Conservation (phyloP, 2,113 vertebrate species). For the Potamarius usumacintae region DNA sequence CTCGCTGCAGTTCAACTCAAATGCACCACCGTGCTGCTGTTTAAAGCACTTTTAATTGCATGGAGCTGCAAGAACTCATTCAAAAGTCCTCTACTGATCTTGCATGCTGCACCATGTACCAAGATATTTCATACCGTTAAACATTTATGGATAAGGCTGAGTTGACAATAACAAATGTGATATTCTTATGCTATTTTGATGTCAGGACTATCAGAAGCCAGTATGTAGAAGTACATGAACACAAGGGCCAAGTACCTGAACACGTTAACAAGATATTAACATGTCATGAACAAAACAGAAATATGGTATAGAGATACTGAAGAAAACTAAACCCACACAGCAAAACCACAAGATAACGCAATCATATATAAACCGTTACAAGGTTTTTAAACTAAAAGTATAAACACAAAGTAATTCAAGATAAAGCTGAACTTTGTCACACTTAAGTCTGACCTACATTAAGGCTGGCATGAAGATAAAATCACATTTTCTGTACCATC, state of each 20-base stretch:
- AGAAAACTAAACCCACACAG: neutral
- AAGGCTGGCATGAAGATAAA: neutral
- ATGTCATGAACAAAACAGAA: neutral
- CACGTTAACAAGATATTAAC: neutral
- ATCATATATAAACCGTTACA: neutral
- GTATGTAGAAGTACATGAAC: neutral
- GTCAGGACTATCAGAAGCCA: neutral
- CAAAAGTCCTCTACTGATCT: neutral
- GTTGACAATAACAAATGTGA: neutral
- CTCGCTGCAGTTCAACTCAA: neutral
- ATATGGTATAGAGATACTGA: neutral
- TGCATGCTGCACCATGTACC: neutral
- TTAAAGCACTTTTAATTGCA: neutral
- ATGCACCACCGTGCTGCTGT: neutral
- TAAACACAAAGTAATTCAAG: neutral
- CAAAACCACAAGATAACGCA: neutral
- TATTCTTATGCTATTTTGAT: neutral
- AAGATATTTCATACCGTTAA: neutral
- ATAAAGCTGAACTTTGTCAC: neutral
- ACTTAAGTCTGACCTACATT: constrained; percentile 6
- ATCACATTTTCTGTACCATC: neutral
- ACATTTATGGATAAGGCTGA: neutral
- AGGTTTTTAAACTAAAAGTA: neutral
- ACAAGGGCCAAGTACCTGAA: neutral
- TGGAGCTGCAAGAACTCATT: neutral